Evolutionary conservation across 2,113 vertebrate genomes (phyloP), one percentile per base, ranked within the genome.

Genomic region (Sigmodon hispidus): DNA sequence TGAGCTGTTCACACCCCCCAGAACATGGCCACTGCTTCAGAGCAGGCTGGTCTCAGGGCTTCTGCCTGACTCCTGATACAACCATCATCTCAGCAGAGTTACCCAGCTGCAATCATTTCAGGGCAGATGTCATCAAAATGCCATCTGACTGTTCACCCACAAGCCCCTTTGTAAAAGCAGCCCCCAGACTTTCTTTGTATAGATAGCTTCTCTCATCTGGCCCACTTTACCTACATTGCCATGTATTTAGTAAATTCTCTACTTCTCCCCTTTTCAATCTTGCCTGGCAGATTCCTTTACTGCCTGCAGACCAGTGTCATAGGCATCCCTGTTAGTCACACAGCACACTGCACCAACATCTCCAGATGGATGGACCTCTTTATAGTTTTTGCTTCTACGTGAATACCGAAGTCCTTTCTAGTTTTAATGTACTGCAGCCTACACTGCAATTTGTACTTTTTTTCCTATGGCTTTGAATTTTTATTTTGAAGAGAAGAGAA

Each of bases 401-500:
- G 31, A 80, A 75, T 26, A 87, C 43, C 63, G 8, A 94, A 88
- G n/a, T 93, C n/a, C 43, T 85, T 90, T 77, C 63, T 48, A 50
- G 48, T 12, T 87, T 72, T 73, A 67, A 59, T 89, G n/a, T 13
- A 69, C 16, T 40, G 29, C 15, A 59, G 75, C 11, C 40, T 40
- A 55, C 16, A 22, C 19, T 34, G 2, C 45, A 89, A 45, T 73
- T 52, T 16, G 86, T 12, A 45, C 73, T 15, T 31, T 87, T 12
- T 22, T 48, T 57, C 13, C 90, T 59, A 83, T 8, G 50, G 7
- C 34, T 92, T 80, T 76, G 85, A 89, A n/a, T 26, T 95, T 94
- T 87, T 75, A 73, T 87, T 86, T 95, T 36, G 3, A 87, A 96
- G 55, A 72, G 3, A 87, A 96, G 55, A 72, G 40, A 48, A 88